Base-by-base conservation (phyloP, 1,140 invertebrate genomes). In the Delia radicum region DNA sequence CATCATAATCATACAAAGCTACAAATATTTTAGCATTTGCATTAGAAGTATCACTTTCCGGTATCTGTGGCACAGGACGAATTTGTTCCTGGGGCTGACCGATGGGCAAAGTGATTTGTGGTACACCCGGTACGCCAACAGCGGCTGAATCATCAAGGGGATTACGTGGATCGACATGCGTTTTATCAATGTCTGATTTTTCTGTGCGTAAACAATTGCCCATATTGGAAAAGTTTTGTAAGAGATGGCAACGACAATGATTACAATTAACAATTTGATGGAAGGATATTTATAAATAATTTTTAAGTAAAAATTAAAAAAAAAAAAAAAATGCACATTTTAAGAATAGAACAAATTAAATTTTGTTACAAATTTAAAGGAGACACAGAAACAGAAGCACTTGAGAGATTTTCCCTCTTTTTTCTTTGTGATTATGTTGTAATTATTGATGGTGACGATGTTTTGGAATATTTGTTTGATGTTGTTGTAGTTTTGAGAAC, bases 1-100 rank as follows among this genome's bases (percentile, higher is more conserved):
- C 98, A 90, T 99, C 98, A 87, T 99, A 99, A 88, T 99, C 98
- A 87, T 99, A 99, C 18, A 99, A 89, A 37, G 98, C 97, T 33
- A 99, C 95, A 88, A 98, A 99, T 82, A 98, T 94, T 87, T 94
- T 94, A 76, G 93, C 92, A 81, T 91, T 92, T 80, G 90, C 89
- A 75, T 88, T 89, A 75, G 91, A 89, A 0, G 90, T 86, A 79
- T 92, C 91, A 37, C 90, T 90, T 73, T 91, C 90, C 78, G 91
- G 89, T 72, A 88, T 85, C 72, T 87, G 87, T 15, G 88, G 87
- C n/a, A 87, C 86, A 80, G 85, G 85, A 46, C 82, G 79, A 61
- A 84, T 81, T 74, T 86, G 85, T 74, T 86, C 85, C 33, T 82
- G 78, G 12, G 85, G 84, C 78, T 86, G 85, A 10, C 82, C 83